Evolutionary conservation across 2,888 invertebrate species (phyloP).

Genomic region (Pyrrhia umbra): DNA sequence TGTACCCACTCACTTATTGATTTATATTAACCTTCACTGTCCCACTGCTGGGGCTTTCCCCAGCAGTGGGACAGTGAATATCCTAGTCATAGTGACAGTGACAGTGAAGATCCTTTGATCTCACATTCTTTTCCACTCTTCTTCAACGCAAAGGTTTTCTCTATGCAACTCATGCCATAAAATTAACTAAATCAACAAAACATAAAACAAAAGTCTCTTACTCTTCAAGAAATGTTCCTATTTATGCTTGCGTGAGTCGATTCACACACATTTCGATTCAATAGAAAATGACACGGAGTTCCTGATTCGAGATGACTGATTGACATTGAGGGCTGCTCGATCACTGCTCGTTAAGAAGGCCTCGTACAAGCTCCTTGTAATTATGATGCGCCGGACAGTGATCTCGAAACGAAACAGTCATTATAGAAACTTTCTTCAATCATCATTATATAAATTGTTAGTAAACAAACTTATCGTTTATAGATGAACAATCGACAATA

Average conservation of each 20-base stretch:
- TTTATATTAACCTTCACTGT: too few relatives aligned
- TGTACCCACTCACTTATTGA: too few relatives aligned
- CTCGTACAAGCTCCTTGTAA: slow-evolving; percentile 24
- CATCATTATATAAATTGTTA: slow-evolving; percentile 47
- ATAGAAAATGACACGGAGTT: slow-evolving; percentile 40
- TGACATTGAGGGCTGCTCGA: slow-evolving; percentile 46
- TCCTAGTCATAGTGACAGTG: too few relatives aligned
- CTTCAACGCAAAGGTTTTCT: too few relatives aligned
- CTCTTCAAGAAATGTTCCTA: slow-evolving; percentile 8
- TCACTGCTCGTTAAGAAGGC: slow-evolving; percentile 6
- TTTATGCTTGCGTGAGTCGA: slow-evolving; percentile 21
- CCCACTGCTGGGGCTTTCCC: too few relatives aligned
- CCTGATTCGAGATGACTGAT: slow-evolving; percentile 46
- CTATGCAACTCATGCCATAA: too few relatives aligned
- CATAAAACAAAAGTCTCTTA: not conserved
- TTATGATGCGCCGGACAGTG: slow-evolving; percentile 33
- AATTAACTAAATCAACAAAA: too few relatives aligned
- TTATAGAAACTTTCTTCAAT: slow-evolving; percentile 42
- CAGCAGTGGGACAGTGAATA: too few relatives aligned
- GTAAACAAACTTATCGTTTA: slow-evolving; percentile 49
- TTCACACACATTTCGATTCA: slow-evolving; percentile 22
- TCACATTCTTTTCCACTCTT: too few relatives aligned
- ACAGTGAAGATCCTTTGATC: too few relatives aligned
- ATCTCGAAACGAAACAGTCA: slow-evolving; percentile 22
- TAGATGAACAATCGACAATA: slow-evolving; percentile 42